Evolutionary conservation across 2,888 invertebrate genomes (phyloP).

Genomic region (Sarcophaga caerulescens): DNA sequence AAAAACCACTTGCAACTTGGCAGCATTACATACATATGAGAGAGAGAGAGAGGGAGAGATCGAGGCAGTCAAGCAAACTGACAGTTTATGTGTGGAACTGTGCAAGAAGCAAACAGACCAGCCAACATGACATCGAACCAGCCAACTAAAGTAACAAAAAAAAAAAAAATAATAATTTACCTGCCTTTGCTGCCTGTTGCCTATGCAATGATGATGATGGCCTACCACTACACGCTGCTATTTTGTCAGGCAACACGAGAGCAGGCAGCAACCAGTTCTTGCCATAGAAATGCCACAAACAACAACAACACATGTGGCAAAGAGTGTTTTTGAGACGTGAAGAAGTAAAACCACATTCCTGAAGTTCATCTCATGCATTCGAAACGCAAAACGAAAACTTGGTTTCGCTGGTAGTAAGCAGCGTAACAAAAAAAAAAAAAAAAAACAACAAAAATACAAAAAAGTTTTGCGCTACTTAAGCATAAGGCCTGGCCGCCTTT

Average conservation of each 20-base stretch:
- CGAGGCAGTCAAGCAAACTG: constrained; percentile 18
- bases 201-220: constrained; percentile 10
- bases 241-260: constrained; percentile 24
- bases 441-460: constrained; percentile 34
- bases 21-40: constrained; percentile 14
- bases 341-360: constrained; percentile 66
- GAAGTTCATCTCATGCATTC: constrained; percentile 60
- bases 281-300: constrained; percentile 37
- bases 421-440: constrained; percentile 14
- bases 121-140: constrained; percentile 20
- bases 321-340: constrained; percentile 35
- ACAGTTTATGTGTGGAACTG: not conserved
- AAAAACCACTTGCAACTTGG: constrained; percentile 7
- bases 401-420: not conserved
- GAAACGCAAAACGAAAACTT: constrained; percentile 28
- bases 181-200: constrained; percentile 23
- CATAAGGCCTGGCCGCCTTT: not conserved
- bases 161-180: constrained; percentile 6
- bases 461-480: constrained; percentile 49
- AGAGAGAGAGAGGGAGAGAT: not conserved
- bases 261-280: constrained; percentile 58
- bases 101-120: not conserved
- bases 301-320: constrained; percentile 55
- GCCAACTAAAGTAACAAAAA: constrained; percentile 20
- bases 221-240: not conserved